Conservation (phyloP, 2,888 invertebrate genomes). For the Drosophila lutescens region DNA sequence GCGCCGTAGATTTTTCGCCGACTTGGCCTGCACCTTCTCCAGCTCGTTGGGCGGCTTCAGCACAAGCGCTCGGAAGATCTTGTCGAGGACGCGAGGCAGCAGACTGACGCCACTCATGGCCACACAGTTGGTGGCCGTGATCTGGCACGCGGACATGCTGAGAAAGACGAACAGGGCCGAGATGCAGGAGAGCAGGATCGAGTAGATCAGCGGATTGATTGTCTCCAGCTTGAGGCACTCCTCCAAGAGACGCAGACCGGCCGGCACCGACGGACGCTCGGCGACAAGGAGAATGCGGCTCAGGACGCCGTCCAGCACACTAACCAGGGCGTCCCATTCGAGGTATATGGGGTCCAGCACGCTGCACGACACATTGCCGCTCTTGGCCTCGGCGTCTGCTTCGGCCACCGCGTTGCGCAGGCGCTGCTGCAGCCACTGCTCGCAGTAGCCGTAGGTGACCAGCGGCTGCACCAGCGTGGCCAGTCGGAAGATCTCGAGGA, state of each 20-base stretch:
- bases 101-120: slow-evolving; percentile 88
- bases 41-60: slow-evolving; percentile 89
- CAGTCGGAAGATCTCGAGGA: slow-evolving; percentile 92
- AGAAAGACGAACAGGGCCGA: slow-evolving; percentile 96
- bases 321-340: slow-evolving; percentile 92
- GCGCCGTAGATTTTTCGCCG: slow-evolving; percentile 93
- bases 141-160: slow-evolving; percentile 93
- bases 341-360: slow-evolving; percentile 89
- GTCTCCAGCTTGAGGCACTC: slow-evolving; percentile 91
- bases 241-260: slow-evolving; percentile 91
- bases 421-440: slow-evolving; percentile 91
- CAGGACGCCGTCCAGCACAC: slow-evolving; percentile 92
- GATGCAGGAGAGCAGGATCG: slow-evolving; percentile 94
- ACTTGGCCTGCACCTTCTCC: slow-evolving; percentile 85
- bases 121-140: slow-evolving; percentile 86
- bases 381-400: slow-evolving; percentile 60
- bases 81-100: slow-evolving; percentile 92
- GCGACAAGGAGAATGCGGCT: slow-evolving; percentile 90
- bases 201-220: slow-evolving; percentile 91
- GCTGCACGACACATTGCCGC: slow-evolving; percentile 74
- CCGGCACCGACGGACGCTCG: slow-evolving; percentile 90
- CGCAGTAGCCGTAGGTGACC: slow-evolving; percentile 92
- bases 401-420: slow-evolving; percentile 87
- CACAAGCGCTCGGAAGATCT: slow-evolving; percentile 93
- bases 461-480: slow-evolving; percentile 92